Percentiles rank a stretch among this genome's conserved stretches.
Evolutionary conservation across 1,140 invertebrate genomes (phyloP).

Genomic region (Ganaspis sp.): DNA sequence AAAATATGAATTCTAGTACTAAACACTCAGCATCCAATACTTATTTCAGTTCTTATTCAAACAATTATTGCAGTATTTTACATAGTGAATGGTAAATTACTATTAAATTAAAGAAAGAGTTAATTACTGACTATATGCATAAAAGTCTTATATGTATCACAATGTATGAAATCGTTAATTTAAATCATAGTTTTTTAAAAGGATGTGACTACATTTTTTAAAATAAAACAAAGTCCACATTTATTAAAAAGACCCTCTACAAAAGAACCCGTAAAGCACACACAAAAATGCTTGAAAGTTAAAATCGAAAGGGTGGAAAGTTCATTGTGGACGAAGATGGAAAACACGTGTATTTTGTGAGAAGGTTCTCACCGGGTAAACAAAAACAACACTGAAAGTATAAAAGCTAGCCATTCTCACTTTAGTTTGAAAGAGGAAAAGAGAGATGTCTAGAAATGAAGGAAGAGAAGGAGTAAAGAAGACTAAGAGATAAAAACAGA

Average conservation of each 20-base stretch:
- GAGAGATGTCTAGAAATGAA: background rate
- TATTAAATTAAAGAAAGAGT: too few relatives aligned
- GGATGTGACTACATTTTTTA: background rate
- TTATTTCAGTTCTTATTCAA: too few relatives aligned
- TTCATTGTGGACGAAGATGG: background rate
- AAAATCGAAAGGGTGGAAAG: background rate
- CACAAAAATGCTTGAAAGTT: background rate
- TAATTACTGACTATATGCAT: too few relatives aligned
- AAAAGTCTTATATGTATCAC: too few relatives aligned
- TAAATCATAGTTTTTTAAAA: too few relatives aligned
- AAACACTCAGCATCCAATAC: too few relatives aligned
- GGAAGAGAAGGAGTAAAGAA: background rate
- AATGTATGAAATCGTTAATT: too few relatives aligned
- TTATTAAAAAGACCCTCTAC: background rate
- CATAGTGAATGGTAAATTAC: too few relatives aligned
- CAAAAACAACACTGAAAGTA: background rate
- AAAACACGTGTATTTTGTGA: constrained; percentile 7
- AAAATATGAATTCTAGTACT: too few relatives aligned
- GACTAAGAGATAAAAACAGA: background rate
- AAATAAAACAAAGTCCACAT: background rate
- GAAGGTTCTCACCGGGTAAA: background rate
- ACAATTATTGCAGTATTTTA: too few relatives aligned
- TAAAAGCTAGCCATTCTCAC: constrained; percentile 4
- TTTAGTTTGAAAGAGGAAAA: background rate
- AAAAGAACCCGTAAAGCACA: background rate